Conservation (phyloP, 2,888 invertebrate genomes). For the Cheilosia pagana region DNA sequence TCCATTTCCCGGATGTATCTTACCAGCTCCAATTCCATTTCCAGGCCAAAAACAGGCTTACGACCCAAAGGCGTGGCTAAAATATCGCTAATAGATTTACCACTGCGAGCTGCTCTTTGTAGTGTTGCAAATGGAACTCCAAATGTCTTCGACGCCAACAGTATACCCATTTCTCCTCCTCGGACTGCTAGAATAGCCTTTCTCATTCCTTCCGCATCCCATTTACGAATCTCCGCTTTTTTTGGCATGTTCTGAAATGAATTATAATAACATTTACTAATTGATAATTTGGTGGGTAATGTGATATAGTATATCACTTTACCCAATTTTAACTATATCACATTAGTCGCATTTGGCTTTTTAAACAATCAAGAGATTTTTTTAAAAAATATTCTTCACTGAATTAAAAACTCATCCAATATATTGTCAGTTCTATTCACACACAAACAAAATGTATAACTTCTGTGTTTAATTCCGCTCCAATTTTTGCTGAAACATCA, state of each 20-base stretch:
- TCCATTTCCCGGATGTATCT: constrained; percentile 66
- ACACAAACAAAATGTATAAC: no score
- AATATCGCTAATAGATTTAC: constrained; percentile 34
- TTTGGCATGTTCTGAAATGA: constrained; percentile 44
- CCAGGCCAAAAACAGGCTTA: constrained; percentile 50
- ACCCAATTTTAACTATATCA: constrained; percentile 22
- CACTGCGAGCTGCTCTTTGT: constrained; percentile 35
- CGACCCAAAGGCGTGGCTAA: constrained; percentile 53
- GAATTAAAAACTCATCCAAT: neutral
- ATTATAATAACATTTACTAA: constrained; percentile 34
- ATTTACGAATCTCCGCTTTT: constrained; percentile 40
- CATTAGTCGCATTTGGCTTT: no score
- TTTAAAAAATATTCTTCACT: constrained; percentile 6
- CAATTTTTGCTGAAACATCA: no score
- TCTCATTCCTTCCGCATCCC: constrained; percentile 39
- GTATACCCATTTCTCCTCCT: constrained; percentile 37
- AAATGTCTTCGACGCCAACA: constrained; percentile 50
- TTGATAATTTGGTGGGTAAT: constrained; percentile 37
- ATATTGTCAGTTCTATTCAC: constrained; percentile 7
- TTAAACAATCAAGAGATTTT: no score
- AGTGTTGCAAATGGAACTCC: constrained; percentile 46
- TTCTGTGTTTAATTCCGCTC: no score
- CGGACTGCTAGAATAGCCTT: constrained; percentile 30
- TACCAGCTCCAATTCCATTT: constrained; percentile 59
- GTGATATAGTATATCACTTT: constrained; percentile 52